These are phyloP conservation scores for Palythoa heliodiscus DNA, from an alignment of 92 coral and sea anemone species.

Conservation along the genomic window DNA sequence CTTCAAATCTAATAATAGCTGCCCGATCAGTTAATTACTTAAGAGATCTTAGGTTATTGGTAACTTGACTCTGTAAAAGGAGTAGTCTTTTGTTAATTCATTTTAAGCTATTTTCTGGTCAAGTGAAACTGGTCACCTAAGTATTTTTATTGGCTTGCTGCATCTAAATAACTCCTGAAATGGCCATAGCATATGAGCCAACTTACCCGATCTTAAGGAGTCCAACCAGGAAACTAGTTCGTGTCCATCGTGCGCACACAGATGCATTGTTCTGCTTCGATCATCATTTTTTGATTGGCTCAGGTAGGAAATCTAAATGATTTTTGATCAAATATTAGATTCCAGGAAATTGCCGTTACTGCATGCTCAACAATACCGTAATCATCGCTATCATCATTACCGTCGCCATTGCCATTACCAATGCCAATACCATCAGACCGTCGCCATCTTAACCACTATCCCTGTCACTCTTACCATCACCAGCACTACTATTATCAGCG, in stretches of 20 bases:
- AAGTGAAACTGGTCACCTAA: background rate
- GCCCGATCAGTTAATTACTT: background rate
- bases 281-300: conserved; percentile 70
- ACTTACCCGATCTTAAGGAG: conserved; percentile 65
- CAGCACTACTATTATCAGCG: too few species aligned
- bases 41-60: background rate
- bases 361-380: too few species aligned
- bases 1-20: background rate
- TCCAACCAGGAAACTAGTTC: conserved; percentile 72
- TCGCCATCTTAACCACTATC: too few species aligned
- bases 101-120: background rate
- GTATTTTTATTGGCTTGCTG: background rate
- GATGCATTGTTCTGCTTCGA: conserved; percentile 60
- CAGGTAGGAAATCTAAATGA: conserved; percentile 59
- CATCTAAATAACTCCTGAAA: background rate
- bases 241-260: conserved; percentile 74
- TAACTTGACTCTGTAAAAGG: too few species aligned
- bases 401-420: too few species aligned
- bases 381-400: too few species aligned
- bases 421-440: too few species aligned
- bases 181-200: background rate
- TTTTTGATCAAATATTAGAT: too few species aligned
- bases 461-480: too few species aligned
- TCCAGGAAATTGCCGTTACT: too few species aligned
- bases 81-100: too few species aligned